Percentiles rank a stretch among this genome's conserved stretches.
These are phyloP conservation scores for Artibeus lituratus DNA, from an alignment of 2,797 vertebrate genomes.

Conservation along the genomic window DNA sequence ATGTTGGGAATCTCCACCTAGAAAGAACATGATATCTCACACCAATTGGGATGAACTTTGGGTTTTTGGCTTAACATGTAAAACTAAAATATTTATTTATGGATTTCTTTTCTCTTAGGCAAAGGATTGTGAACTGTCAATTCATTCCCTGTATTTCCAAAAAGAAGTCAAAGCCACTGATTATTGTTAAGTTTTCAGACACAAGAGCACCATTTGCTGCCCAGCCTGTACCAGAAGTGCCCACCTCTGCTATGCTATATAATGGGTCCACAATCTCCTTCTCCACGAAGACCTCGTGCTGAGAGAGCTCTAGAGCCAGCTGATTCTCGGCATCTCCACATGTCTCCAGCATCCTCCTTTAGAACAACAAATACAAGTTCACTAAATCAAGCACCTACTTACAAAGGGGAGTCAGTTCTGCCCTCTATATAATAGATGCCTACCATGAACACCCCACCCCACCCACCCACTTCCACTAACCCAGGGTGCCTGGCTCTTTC, in stretches of 20 bases:
- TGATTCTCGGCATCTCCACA: conserved; percentile 96
- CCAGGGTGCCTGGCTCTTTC: accelerated
- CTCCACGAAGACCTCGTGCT: conserved; percentile 94
- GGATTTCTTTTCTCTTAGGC: neutral
- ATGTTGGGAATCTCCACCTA: conserved; percentile 98
- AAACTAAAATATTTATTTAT: neutral
- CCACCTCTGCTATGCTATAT: conserved; percentile 93
- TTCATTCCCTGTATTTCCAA: neutral
- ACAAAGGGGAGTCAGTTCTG: neutral
- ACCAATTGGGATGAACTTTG: neutral
- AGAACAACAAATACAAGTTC: neutral
- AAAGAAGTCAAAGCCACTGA: neutral
- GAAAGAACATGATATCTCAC: neutral
- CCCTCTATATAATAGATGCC: neutral
- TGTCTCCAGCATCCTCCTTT: conserved; percentile 96
- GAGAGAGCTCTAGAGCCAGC: conserved; percentile 93
- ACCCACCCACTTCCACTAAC: neutral
- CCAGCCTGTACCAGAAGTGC: neutral
- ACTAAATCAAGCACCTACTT: neutral
- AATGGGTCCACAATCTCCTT: conserved; percentile 94
- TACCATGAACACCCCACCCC: too few species aligned
- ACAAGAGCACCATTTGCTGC: accelerated
- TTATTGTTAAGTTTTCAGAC: neutral
- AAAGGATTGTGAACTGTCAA: neutral
- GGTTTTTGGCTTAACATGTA: neutral